These are phyloP conservation scores for Lepus americanus DNA, from an alignment of 2,113 vertebrate species.

Conservation along the genomic window DNA sequence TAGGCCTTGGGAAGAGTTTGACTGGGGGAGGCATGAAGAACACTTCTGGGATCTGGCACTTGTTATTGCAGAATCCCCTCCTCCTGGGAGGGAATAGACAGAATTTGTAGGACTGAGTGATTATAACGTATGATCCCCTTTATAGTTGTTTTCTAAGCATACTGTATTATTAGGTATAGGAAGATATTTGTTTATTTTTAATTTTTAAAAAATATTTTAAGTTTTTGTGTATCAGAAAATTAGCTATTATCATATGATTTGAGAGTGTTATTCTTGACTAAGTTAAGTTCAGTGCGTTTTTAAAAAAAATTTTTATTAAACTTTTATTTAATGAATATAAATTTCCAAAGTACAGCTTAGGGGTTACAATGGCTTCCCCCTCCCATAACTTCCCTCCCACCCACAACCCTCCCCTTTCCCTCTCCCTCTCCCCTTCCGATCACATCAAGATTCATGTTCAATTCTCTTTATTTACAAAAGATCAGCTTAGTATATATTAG, in stretches of 20 bases:
- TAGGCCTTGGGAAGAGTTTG: too few species aligned
- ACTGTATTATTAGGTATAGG: background rate
- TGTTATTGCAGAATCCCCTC: background rate
- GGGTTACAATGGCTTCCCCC: too few species aligned
- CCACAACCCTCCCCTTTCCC: too few species aligned
- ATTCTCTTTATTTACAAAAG: too few species aligned
- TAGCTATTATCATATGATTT: background rate
- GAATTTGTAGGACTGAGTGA: background rate
- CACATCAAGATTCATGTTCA: too few species aligned
- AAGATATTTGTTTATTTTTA: background rate
- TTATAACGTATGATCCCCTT: background rate
- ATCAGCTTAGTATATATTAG: too few species aligned
- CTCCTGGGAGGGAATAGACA: background rate
- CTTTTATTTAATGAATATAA: too few species aligned
- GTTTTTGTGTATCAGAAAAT: background rate
- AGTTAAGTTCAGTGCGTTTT: background rate
- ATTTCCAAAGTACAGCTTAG: too few species aligned
- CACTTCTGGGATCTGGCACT: background rate
- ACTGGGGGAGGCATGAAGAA: too few species aligned
- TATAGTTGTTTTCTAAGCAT: background rate
- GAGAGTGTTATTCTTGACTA: background rate
- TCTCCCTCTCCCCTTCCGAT: too few species aligned
- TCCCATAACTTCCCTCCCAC: too few species aligned
- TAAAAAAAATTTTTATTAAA: too few species aligned
- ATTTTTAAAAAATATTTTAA: background rate